A percentile compares a stretch with the other conserved stretches of the same genome.
These are phyloP conservation scores for Phylloscopus collybita DNA, from an alignment of 2,797 vertebrate genomes.

Conservation along the genomic window DNA sequence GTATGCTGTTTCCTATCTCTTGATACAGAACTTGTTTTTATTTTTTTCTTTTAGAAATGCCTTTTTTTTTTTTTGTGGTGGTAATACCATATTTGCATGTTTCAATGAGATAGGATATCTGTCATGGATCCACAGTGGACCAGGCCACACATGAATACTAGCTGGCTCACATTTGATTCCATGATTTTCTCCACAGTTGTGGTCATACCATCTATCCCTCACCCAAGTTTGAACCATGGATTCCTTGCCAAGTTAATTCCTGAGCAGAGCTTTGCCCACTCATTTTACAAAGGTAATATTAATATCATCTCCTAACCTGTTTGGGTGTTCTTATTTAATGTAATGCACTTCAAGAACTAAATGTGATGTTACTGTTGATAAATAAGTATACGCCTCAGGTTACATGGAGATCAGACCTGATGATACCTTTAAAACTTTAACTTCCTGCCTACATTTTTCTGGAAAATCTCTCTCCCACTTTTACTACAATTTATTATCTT, in stretches of 20 bases:
- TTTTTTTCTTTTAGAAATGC: slow-evolving; percentile 9
- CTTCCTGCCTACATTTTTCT: slow-evolving; percentile 27
- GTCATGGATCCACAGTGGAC: slow-evolving; percentile 68
- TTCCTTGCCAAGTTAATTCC: slow-evolving; percentile 85
- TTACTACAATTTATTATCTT: background rate
- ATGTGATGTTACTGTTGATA: slow-evolving; percentile 61
- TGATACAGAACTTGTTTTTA: slow-evolving; percentile 25
- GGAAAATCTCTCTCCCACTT: slow-evolving; percentile 30
- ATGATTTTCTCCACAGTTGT: slow-evolving; percentile 83
- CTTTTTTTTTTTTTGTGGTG: background rate
- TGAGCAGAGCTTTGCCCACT: slow-evolving; percentile 84
- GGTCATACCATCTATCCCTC: slow-evolving; percentile 84
- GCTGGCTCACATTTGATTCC: slow-evolving; percentile 76
- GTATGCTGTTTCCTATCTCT: slow-evolving; percentile 65
- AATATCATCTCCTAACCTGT: slow-evolving; percentile 72
- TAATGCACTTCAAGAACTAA: slow-evolving; percentile 59
- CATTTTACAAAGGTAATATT: slow-evolving; percentile 85
- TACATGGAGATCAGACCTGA: slow-evolving; percentile 67
- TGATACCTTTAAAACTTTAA: slow-evolving; percentile 44
- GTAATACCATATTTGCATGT: slow-evolving; percentile 69
- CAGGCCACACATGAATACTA: slow-evolving; percentile 63
- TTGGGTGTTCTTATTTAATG: slow-evolving; percentile 72
- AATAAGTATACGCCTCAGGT: slow-evolving; percentile 65
- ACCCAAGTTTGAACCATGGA: slow-evolving; percentile 85
- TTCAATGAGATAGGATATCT: slow-evolving; percentile 64